A percentile compares a stretch with the other conserved stretches of the same genome.
These are phyloP conservation scores for Fabriciana adippe DNA, from an alignment of 2,888 invertebrate genomes.

Conservation along the genomic window DNA sequence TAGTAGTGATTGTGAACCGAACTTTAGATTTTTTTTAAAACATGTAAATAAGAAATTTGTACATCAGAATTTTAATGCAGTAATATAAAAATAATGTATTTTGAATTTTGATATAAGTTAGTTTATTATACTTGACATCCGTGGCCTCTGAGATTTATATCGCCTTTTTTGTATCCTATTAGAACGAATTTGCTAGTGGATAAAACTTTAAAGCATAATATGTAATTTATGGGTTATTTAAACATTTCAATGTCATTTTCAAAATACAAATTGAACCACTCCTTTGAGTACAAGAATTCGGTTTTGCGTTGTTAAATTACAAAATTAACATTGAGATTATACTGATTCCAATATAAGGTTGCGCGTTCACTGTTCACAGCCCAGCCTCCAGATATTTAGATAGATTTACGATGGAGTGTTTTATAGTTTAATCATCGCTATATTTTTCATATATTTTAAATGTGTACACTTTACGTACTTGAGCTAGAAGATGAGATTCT, in stretches of 20 bases:
- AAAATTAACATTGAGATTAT: conserved; percentile 31
- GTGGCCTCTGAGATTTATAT: conserved; percentile 4
- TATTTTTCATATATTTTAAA: no score
- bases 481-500: no score
- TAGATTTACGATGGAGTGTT: no score
- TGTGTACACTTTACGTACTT: no score
- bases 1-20: no score
- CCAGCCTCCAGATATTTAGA: background rate
- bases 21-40: no score
- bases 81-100: no score
- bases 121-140: background rate
- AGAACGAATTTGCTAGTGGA: conserved; percentile 1
- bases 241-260: conserved; percentile 21
- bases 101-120: no score
- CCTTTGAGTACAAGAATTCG: conserved; percentile 26
- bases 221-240: conserved; percentile 27
- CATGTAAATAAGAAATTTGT: no score
- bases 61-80: no score
- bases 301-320: conserved; percentile 22
- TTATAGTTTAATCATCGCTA: no score
- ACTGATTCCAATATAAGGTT: conserved; percentile 15
- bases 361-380: background rate
- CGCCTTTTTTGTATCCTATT: conserved; percentile 1
- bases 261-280: conserved; percentile 21
- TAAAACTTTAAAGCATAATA: conserved; percentile 9